Evolutionary conservation across 2,113 vertebrate species (phyloP).

Genomic region (Hemiscyllium ocellatum): DNA sequence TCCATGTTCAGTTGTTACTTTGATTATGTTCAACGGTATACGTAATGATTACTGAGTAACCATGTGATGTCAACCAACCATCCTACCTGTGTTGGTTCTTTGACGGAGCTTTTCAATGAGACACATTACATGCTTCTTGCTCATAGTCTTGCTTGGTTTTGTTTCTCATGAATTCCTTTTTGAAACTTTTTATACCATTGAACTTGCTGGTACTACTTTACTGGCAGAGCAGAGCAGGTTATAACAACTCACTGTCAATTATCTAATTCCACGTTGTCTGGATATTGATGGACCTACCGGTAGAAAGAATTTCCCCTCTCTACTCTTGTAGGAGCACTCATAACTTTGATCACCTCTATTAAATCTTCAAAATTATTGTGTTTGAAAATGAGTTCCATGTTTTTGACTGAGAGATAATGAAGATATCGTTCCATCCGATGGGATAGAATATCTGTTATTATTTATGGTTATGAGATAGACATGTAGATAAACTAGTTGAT

Average conservation of each 20-base stretch:
- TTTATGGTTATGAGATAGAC: background rate
- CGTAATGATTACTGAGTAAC: background rate
- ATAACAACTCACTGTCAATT: background rate
- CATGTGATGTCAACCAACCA: background rate
- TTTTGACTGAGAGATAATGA: background rate
- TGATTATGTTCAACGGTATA: background rate
- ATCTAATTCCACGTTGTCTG: background rate
- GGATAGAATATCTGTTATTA: background rate
- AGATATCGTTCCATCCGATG: background rate
- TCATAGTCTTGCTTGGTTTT: background rate
- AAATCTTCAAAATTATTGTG: background rate
- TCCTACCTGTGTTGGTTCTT: background rate
- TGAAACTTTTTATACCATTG: background rate
- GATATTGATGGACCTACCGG: background rate
- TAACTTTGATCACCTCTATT: background rate
- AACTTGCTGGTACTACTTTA: background rate
- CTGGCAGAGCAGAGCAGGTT: background rate
- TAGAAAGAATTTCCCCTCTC: background rate
- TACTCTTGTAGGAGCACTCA: background rate
- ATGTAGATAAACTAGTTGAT: background rate
- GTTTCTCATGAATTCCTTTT: background rate
- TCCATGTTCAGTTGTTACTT: background rate
- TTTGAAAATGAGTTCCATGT: background rate
- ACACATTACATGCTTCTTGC: background rate
- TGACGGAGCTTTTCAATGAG: background rate